Conservation (phyloP, 2,888 invertebrate genomes). For the Lasioglossum oenotherae region DNA sequence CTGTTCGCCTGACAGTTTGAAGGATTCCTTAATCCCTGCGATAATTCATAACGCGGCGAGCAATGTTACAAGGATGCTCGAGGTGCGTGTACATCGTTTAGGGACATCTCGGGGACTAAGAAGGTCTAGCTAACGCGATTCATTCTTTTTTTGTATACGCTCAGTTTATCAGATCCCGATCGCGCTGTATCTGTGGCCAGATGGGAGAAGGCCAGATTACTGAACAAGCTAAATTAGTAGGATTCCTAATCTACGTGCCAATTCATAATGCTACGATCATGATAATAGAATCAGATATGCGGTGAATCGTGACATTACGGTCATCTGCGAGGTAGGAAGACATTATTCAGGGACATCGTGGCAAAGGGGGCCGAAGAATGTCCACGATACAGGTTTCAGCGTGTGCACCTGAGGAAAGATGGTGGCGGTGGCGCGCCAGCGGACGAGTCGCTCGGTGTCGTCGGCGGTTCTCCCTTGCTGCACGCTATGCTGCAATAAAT, state of each 20-base stretch:
- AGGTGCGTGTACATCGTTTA: background rate
- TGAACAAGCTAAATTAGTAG: background rate
- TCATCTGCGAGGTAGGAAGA: background rate
- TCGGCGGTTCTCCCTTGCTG: constrained; percentile 95
- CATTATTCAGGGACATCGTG: background rate
- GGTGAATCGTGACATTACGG: background rate
- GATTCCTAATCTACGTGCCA: background rate
- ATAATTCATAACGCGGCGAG: background rate
- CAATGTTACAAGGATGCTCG: background rate
- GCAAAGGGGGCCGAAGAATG: constrained; percentile 3
- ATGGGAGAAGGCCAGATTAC: background rate
- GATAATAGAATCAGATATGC: background rate
- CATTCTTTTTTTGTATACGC: background rate
- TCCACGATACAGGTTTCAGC: background rate
- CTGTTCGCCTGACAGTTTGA: background rate
- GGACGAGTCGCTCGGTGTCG: constrained; percentile 93
- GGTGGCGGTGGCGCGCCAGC: constrained; percentile 88
- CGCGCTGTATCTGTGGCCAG: background rate
- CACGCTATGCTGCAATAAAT: constrained; percentile 98
- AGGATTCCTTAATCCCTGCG: background rate
- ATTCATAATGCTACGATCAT: background rate
- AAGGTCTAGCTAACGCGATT: background rate
- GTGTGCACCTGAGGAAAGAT: constrained; percentile 81
- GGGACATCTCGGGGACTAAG: background rate
- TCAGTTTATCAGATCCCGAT: background rate